These are phyloP conservation scores for Gymnorhina tibicen DNA, from an alignment of 2,113 vertebrate genomes.

Conservation along the genomic window DNA sequence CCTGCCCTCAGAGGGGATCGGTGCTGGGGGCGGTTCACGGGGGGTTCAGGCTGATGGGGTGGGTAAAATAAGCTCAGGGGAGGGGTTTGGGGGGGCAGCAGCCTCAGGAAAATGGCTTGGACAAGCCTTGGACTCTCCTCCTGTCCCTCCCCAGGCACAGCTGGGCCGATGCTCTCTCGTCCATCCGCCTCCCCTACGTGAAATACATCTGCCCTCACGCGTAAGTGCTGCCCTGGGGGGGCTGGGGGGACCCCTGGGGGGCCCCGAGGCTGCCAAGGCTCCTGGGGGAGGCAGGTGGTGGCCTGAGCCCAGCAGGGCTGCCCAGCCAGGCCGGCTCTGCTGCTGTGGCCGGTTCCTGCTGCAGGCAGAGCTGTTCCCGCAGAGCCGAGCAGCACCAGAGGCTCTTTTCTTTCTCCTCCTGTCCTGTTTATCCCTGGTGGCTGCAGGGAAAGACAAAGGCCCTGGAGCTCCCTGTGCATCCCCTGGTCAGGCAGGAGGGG, in stretches of 20 bases:
- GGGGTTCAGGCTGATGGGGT: background rate
- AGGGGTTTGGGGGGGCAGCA: background rate
- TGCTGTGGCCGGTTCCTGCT: background rate
- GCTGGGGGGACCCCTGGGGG: background rate
- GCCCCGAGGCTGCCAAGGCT: background rate
- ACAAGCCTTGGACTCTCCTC: background rate
- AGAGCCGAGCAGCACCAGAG: background rate
- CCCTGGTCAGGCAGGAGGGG: background rate
- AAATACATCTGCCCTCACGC: conserved; percentile 98
- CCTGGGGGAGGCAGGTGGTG: background rate
- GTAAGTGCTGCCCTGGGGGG: conserved; percentile 75
- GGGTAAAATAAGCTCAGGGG: background rate
- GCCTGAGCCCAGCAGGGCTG: background rate
- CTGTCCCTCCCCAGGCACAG: conserved; percentile 80
- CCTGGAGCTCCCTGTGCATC: background rate
- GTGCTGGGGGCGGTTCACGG: rapidly evolving
- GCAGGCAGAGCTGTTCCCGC: background rate
- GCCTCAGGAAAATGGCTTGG: background rate
- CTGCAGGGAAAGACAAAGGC: background rate
- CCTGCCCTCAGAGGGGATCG: background rate
- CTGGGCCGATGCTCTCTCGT: conserved; percentile 88
- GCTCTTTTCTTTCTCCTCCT: background rate
- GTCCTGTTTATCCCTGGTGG: background rate
- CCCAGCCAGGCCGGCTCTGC: background rate
- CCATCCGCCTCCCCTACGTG: conserved; percentile 89